Evolutionary conservation across 2,797 vertebrate species (phyloP), one percentile per base, ranked within the genome.

Genomic region (Scleropages formosus): DNA sequence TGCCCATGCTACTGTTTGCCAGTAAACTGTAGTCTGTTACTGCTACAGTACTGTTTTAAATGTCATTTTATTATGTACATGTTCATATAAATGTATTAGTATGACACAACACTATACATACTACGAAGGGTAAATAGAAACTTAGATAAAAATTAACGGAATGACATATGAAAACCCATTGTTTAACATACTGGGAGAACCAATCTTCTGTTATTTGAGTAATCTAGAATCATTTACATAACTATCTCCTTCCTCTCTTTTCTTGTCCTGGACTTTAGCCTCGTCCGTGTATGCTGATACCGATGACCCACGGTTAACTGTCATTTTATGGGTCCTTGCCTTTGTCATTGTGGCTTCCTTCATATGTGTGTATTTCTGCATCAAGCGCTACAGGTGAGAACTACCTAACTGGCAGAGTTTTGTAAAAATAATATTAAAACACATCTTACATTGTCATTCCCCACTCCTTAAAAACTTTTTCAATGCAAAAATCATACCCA

Each of bases 301-400:
- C n/a, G 62, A 22, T 8, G 9, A 13, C 24, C 73, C 22, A 4
- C 20, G 64, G 1, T 8, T 66, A 18, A 39, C 63, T 47, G 20
- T 75, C 1, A 53, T 68, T 51, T 46, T 53, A 16, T 53, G 67
- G n/a, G 46, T 53, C 46, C 47, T 75, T 15, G 46, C 62, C 9
- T 56, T 68, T 8, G 27, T 15, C 26, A 10, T 66, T 6, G 62
- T 56, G 10, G 16, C 56, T 16, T 2, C 59, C 12, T 56, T 61
- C n/a, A n/a, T 75, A 27, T 20, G 31, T 15, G 15, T 66, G 4
- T 39, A 75, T 53, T 66, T 39, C 18, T 58, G 74, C 39, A 59
- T 47, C 31, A 58, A 61, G 18, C 20, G 51, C n/a, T 44, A 46
- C 63, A 68, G 63, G 74, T 75, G 65, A 8, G 46, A 10, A 2